These are phyloP conservation scores for Latrodectus hesperus DNA, from an alignment of 2,888 invertebrate species.

Conservation along the genomic window DNA sequence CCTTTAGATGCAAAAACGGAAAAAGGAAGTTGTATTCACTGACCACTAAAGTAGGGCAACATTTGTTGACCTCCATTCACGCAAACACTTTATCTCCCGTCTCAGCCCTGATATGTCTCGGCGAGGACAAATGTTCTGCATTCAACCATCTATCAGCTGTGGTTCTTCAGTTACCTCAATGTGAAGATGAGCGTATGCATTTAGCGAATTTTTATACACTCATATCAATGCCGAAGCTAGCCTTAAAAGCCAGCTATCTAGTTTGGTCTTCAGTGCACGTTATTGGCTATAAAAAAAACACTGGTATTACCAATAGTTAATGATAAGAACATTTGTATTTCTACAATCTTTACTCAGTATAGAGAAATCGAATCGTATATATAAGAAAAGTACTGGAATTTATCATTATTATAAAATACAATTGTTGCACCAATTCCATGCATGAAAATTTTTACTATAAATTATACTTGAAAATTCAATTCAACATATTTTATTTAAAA, in stretches of 20 bases:
- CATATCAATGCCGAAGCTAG: background rate
- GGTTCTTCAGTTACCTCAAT: background rate
- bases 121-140: slow-evolving; percentile 51
- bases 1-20: background rate
- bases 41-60: slow-evolving; percentile 61
- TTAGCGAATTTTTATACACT: background rate
- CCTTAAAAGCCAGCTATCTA: background rate
- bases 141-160: slow-evolving; percentile 37
- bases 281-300: too few relatives aligned
- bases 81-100: slow-evolving; percentile 54
- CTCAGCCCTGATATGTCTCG: slow-evolving; percentile 43
- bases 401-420: too few relatives aligned
- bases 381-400: too few relatives aligned
- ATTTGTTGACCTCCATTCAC: slow-evolving; percentile 64
- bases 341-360: too few relatives aligned
- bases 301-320: too few relatives aligned
- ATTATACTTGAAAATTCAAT: too few relatives aligned
- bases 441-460: too few relatives aligned
- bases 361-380: too few relatives aligned
- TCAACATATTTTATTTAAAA: too few relatives aligned
- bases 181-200: background rate
- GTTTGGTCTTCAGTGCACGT: background rate
- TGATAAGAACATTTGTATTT: too few relatives aligned
- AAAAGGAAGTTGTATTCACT: slow-evolving; percentile 33
- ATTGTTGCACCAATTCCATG: too few relatives aligned